Evolutionary conservation across 2,888 invertebrate species (phyloP), one percentile per base, ranked within the genome.

Genomic region (Oxytorus armatus): DNA sequence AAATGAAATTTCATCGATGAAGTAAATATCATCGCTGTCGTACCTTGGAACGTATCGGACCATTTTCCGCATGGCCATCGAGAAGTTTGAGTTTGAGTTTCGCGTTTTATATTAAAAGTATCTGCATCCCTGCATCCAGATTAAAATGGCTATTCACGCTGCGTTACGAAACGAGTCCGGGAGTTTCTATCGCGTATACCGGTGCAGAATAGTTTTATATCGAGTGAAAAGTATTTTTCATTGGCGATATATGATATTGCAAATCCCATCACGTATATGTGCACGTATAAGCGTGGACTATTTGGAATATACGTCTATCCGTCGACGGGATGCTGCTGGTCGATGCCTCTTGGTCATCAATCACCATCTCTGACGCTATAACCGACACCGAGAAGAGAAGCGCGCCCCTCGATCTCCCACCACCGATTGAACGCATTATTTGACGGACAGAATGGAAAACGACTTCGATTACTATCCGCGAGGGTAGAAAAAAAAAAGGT

Each of bases 361-460:
- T 77, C 55, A 77, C 47, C 36, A 55, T 49, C 29, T 70, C 65
- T 65, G 70, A 65, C 29, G 55, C 57, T 18, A 25, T 55, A 63
- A 47, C 65, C 36, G n/a, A n/a, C n/a, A 44, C 33, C 51, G 66
- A 29, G 33, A 66, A 47, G 21, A n/a, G 53, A 53, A n/a, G n/a
- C n/a, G n/a, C n/a, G 25, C 23, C 29, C 29, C 53, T 25, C 25
- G 21, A 29, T 2, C 29, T 29, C n/a, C n/a, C n/a, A n/a, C n/a
- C n/a, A n/a, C n/a, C 16, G 65, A 65, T 33, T 8, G 49, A 65
- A 65, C 47, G 65, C 36, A 78, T 78, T 73, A 73, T 78, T 78
- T 73, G 73, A 78, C 42, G 66, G 51, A 59, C 66, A 72, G 63
- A 72, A 72, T 66, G 77, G 77, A 51, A 77, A 77, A 59, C 61